Base-by-base conservation (phyloP, 64 coral and sea anemone genomes). In the Pocillopora verrucosa region DNA sequence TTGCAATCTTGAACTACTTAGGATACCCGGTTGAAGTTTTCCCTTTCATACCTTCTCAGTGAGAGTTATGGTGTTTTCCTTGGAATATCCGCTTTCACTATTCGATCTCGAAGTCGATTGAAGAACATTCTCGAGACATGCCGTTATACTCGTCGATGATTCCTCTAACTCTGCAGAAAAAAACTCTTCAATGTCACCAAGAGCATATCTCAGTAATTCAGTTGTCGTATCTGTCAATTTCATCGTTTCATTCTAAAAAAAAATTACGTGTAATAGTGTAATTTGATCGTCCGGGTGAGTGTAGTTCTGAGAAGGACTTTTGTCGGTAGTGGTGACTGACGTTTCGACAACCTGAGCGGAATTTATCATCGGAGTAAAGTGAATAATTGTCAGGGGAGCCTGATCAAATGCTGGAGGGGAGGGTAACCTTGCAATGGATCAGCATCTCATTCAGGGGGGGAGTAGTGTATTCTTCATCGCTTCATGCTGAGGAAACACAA, bases 111-210 rank as follows among this genome's bases (percentile, higher is more conserved):
- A 65, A 65, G 60, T 15, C 11, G 64, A 69, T 11, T 20, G 30
- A 51, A 84, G 63, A 24, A 84, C 81, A 24, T 84, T 51, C 5
- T 9, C 12, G 17, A 84, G 34, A 20, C 62, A 69, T 51, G 62
- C 34, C 25, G 63, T 22, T 1, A 70, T 38, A 56, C 81, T 36
- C 0, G 36, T 19, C 37, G 81, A 62, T n/a, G 62, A 19, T 70
- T 84, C 64, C 11, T 70, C 63, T 37, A 84, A 56, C 16, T 84
- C 81, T 24, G 36, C 16, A 69, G 19, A 69, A 25, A 84, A 84
- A 13, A 61, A 37, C 63, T 84, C 62, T 36, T 84, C 81, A 1
- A 38, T 16, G 11, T 84, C 81, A 1, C 69, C 65, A 11, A 84
- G 36, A 0, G 63, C 20, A 51, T 35, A 37, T 56, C 11, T 9